Conservation (phyloP, 2,113 vertebrate genomes). For the Probosciger aterrimus region DNA sequence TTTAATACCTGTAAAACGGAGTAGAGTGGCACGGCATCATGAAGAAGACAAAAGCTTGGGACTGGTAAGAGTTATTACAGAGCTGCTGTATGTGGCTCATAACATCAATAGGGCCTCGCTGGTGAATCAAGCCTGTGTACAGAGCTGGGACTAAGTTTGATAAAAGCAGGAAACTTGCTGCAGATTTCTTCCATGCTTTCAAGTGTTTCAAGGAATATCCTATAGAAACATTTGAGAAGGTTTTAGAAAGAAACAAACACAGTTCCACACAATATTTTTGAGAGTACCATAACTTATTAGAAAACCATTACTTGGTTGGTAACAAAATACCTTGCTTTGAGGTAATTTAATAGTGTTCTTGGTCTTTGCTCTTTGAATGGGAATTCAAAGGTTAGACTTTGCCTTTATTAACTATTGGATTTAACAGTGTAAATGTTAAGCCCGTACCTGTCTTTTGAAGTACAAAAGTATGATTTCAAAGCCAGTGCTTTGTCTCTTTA, state of each 20-base stretch:
- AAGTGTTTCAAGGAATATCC: conserved; percentile 84
- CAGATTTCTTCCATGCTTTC: conserved; percentile 79
- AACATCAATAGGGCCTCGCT: conserved; percentile 90
- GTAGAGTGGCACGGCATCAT: conserved; percentile 98
- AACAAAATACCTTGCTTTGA: background rate
- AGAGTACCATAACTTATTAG: background rate
- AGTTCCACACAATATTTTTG: background rate
- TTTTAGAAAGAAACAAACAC: background rate
- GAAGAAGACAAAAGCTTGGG: conserved; percentile 76
- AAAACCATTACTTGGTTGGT: background rate
- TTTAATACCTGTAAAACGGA: conserved; percentile 89
- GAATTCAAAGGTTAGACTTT: background rate
- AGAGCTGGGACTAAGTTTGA: conserved; percentile 82
- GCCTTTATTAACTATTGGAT: background rate
- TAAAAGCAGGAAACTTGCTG: conserved; percentile 74
- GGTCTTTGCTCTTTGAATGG: background rate
- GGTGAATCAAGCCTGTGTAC: conserved; percentile 92
- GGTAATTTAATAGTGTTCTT: background rate
- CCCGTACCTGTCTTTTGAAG: background rate
- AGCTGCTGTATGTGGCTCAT: conserved; percentile 84
- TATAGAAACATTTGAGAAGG: conserved; percentile 39
- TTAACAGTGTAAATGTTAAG: background rate
- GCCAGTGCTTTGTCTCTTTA: background rate
- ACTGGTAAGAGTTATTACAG: conserved; percentile 48
- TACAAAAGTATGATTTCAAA: background rate